Evolutionary conservation across 2,113 vertebrate species (phyloP).

Genomic region (Aleadryas rufinucha): DNA sequence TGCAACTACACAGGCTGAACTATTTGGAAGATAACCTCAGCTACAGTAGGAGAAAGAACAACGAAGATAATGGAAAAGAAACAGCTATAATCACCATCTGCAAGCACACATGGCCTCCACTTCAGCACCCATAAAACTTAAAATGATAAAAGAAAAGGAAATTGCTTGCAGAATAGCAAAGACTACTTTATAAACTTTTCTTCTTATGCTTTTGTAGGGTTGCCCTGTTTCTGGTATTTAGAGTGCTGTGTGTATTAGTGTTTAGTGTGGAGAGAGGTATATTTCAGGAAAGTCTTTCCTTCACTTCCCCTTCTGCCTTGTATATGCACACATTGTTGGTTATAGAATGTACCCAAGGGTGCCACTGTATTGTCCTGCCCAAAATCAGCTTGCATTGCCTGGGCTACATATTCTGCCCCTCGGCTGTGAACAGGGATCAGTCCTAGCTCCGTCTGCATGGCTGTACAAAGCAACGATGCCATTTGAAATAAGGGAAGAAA

Average conservation of each 20-base stretch:
- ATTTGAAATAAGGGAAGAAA: background rate
- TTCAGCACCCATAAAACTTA: background rate
- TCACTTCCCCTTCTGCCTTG: background rate
- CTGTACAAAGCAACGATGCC: background rate
- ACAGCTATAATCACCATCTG: background rate
- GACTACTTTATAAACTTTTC: background rate
- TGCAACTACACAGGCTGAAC: background rate
- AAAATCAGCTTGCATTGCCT: background rate
- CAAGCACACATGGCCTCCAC: background rate
- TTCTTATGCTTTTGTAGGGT: background rate
- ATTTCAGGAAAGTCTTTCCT: background rate
- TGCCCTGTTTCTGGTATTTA: background rate
- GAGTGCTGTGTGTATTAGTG: background rate
- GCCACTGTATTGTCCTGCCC: background rate
- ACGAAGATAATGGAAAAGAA: background rate
- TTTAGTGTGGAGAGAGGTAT: background rate
- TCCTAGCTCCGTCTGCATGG: fast-evolving
- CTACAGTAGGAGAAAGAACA: background rate
- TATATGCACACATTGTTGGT: fast-evolving
- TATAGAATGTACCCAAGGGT: background rate
- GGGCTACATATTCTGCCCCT: background rate
- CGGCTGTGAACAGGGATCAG: background rate
- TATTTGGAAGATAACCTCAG: background rate
- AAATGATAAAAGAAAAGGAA: constrained; percentile 19
- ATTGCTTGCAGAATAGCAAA: background rate